Evolutionary conservation across 2,113 vertebrate genomes (phyloP).

Genomic region (Vulpes vulpes): DNA sequence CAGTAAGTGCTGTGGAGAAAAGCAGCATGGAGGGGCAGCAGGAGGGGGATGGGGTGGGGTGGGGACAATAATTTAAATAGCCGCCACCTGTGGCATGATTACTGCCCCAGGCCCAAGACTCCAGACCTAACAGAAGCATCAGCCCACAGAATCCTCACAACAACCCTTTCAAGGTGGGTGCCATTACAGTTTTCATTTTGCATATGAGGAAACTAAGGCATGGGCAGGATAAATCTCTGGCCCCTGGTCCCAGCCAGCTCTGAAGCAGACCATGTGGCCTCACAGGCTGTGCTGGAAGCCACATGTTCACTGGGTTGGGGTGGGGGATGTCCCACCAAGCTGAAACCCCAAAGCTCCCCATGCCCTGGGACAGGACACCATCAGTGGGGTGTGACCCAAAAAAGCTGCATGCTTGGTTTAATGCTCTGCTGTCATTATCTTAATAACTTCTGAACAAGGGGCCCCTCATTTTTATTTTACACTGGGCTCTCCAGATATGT

Average conservation of each 20-base stretch:
- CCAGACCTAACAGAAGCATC: not conserved
- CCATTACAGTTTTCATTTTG: not conserved
- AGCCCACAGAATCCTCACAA: not conserved
- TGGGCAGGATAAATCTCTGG: not conserved
- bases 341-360: not conserved
- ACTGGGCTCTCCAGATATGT: not conserved
- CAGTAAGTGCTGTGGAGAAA: not conserved
- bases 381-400: not conserved
- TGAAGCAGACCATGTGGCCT: not conserved
- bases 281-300: not conserved
- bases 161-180: not conserved
- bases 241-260: not conserved
- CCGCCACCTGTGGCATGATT: not conserved
- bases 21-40: fast-evolving
- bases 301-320: fast-evolving
- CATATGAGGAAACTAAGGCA: not conserved
- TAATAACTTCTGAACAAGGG: not conserved
- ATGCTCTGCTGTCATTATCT: not conserved
- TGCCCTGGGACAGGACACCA: no score
- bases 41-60: not conserved
- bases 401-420: no score
- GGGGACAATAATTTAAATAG: not conserved
- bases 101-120: not conserved
- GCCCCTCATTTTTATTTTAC: fast-evolving
- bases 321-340: not conserved